Evolutionary conservation across 2,113 vertebrate genomes (phyloP).

Genomic region (Labeo rohita): DNA sequence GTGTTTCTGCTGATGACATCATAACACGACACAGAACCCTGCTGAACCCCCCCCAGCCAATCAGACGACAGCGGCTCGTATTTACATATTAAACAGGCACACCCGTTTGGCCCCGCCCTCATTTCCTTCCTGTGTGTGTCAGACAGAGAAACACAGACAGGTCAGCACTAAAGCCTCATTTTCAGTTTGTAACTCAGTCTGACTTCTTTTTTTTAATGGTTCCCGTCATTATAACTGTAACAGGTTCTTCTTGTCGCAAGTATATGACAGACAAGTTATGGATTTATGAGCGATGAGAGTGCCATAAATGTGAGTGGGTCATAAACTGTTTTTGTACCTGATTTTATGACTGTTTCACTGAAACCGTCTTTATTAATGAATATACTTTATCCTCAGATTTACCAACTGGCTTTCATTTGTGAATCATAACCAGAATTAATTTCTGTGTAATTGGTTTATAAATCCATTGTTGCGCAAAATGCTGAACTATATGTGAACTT

Average conservation of each 20-base stretch:
- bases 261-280: background rate
- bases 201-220: too few species aligned
- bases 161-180: too few species aligned
- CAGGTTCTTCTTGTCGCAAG: background rate
- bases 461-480: background rate
- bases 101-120: background rate
- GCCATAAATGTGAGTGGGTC: background rate
- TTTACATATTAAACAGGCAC: slow-evolving; percentile 5
- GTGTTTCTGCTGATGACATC: background rate
- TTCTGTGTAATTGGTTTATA: background rate
- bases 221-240: background rate
- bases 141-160: background rate
- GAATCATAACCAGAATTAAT: background rate
- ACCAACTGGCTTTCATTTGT: background rate
- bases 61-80: background rate
- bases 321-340: background rate
- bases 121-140: background rate
- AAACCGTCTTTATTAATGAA: background rate
- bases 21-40: background rate
- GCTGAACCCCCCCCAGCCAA: background rate
- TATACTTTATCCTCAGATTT: too few species aligned
- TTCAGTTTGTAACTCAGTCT: too few species aligned
- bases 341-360: background rate
- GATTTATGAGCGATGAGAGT: background rate
- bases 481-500: too few species aligned